These are phyloP conservation scores for Exephanes ischioxanthus DNA, from an alignment of 2,888 invertebrate species.

Conservation along the genomic window DNA sequence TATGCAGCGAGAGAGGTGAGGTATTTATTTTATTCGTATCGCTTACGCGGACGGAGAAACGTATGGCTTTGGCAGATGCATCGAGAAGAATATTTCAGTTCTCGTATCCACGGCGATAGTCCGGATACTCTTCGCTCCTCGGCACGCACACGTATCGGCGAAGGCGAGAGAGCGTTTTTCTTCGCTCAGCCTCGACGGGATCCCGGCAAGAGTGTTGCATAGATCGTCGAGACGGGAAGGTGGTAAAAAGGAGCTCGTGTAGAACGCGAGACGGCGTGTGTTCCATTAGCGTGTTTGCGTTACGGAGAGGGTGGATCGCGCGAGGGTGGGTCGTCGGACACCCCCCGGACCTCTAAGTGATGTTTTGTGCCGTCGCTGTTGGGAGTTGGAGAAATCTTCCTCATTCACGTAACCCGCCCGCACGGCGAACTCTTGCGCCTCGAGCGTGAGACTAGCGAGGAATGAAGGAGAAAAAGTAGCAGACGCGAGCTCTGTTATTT, in stretches of 20 bases:
- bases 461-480: conserved; percentile 9
- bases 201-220: conserved; percentile 37
- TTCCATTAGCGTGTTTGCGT: conserved; percentile 84
- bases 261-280: conserved; percentile 50
- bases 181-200: conserved; percentile 48
- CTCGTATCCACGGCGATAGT: conserved; percentile 32
- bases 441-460: neutral
- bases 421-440: conserved; percentile 59
- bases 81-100: conserved; percentile 14
- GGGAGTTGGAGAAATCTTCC: conserved; percentile 47
- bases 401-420: conserved; percentile 74
- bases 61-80: conserved; percentile 45
- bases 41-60: neutral
- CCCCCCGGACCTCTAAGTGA: conserved; percentile 79
- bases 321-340: conserved; percentile 50
- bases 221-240: conserved; percentile 42
- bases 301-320: conserved; percentile 69
- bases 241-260: conserved; percentile 44
- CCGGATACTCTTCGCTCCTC: neutral
- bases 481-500: neutral
- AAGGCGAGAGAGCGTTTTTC: conserved; percentile 26
- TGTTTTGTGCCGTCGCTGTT: conserved; percentile 78
- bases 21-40: neutral
- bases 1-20: too few species aligned
- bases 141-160: conserved; percentile 11